Conservation (phyloP, 2,797 vertebrate genomes). For the Neomorphus geoffroyi region DNA sequence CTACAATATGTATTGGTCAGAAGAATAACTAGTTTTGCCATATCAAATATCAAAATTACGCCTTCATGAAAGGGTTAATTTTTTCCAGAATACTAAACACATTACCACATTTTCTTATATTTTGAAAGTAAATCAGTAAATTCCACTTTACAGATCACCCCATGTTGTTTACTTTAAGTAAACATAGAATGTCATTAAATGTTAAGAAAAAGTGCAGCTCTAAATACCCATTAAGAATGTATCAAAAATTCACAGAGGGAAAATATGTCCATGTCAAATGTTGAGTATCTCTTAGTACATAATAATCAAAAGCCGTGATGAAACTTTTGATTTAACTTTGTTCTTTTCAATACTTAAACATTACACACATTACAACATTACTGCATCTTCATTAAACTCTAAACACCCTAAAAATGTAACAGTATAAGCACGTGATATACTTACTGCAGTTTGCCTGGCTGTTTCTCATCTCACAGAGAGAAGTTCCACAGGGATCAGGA, state of each 20-base stretch:
- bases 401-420: background rate
- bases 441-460: slow-evolving; percentile 86
- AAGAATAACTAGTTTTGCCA: background rate
- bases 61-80: background rate
- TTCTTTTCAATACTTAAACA: slow-evolving; percentile 24
- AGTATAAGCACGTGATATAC: slow-evolving; percentile 57
- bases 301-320: background rate
- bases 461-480: slow-evolving; percentile 76
- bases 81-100: background rate
- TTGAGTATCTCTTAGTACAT: background rate
- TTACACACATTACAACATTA: slow-evolving; percentile 40
- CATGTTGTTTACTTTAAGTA: background rate
- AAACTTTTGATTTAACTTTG: slow-evolving; percentile 37
- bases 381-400: background rate
- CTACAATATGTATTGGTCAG: background rate
- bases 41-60: background rate
- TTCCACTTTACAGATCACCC: background rate
- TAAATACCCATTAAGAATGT: background rate
- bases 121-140: background rate
- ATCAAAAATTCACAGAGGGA: background rate
- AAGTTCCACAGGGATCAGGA: slow-evolving; percentile 76
- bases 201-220: background rate
- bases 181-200: background rate
- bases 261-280: background rate
- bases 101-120: background rate